Conservation (phyloP, 2,113 vertebrate species). For the Leucosticte australis region DNA sequence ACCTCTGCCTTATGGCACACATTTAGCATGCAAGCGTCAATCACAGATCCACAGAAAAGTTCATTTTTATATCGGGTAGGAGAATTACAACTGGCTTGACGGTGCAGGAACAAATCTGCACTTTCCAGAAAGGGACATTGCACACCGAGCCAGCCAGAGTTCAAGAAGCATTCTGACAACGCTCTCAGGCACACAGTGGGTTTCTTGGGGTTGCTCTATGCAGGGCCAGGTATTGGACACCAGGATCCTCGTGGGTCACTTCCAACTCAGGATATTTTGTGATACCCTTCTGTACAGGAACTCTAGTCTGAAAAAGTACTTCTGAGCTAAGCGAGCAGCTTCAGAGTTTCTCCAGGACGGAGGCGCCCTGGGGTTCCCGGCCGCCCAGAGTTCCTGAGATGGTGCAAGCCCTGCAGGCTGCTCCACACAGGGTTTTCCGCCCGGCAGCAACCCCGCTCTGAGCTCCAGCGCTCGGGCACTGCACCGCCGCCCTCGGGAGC, state of each 20-base stretch:
- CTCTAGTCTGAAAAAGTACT: neutral
- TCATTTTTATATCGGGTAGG: neutral
- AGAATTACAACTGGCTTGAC: neutral
- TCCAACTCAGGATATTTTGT: neutral
- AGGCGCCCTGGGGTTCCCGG: too few species aligned
- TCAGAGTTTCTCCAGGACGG: neutral
- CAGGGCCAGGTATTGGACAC: neutral
- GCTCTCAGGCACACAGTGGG: neutral
- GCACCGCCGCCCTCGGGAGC: neutral
- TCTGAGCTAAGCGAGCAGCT: neutral
- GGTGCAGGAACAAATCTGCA: neutral
- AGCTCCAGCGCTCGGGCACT: neutral
- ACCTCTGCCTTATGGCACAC: neutral
- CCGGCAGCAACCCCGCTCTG: neutral
- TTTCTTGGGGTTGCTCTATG: neutral
- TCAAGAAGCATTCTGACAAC: neutral
- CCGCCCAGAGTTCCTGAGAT: neutral
- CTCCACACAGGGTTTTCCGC: neutral
- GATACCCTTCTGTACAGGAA: neutral
- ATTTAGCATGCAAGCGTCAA: rapidly evolving
- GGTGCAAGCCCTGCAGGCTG: neutral
- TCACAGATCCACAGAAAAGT: neutral
- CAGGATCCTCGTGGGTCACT: neutral
- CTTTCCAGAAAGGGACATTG: neutral
- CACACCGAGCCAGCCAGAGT: neutral